Evolutionary conservation across 2,797 vertebrate genomes (phyloP).

Genomic region (Atherinosoma microstoma): DNA sequence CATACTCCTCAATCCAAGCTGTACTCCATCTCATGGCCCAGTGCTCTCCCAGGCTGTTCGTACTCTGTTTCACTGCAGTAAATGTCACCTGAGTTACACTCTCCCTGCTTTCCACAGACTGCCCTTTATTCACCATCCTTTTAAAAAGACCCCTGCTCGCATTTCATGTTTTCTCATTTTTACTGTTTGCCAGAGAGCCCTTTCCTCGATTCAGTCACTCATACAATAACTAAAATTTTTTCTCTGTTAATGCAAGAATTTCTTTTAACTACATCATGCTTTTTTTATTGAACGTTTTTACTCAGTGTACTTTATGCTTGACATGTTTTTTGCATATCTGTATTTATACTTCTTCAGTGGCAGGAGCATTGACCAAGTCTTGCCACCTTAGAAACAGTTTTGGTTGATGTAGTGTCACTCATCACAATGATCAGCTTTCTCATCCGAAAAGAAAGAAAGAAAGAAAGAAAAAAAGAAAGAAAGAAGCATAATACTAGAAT

Average conservation of each 20-base stretch:
- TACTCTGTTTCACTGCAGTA: slow-evolving; percentile 77
- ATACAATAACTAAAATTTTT: slow-evolving; percentile 46
- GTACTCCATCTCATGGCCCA: slow-evolving; percentile 55
- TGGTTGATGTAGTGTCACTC: background rate
- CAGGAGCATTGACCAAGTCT: slow-evolving; percentile 17
- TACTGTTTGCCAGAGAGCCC: slow-evolving; percentile 59
- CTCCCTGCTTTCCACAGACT: slow-evolving; percentile 60
- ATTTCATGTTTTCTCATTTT: slow-evolving; percentile 78
- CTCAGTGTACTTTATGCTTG: background rate
- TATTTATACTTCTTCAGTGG: slow-evolving; percentile 16
- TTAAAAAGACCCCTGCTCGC: slow-evolving; percentile 58
- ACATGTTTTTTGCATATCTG: slow-evolving; percentile 22
- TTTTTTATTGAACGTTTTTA: slow-evolving; percentile 4
- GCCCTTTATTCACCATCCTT: slow-evolving; percentile 67
- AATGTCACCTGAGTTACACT: slow-evolving; percentile 81
- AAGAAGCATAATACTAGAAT: background rate
- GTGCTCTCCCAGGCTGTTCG: slow-evolving; percentile 51
- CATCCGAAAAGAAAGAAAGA: background rate
- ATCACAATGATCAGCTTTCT: slow-evolving; percentile 20
- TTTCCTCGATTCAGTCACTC: slow-evolving; percentile 43
- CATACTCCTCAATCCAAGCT: slow-evolving; percentile 22
- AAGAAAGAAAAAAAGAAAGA: background rate
- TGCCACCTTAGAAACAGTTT: slow-evolving; percentile 8
- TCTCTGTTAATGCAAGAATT: slow-evolving; percentile 30
- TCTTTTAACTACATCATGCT: slow-evolving; percentile 19